These are phyloP conservation scores for Homarus gammarus DNA, from an alignment of 2,888 invertebrate genomes.

Conservation along the genomic window DNA sequence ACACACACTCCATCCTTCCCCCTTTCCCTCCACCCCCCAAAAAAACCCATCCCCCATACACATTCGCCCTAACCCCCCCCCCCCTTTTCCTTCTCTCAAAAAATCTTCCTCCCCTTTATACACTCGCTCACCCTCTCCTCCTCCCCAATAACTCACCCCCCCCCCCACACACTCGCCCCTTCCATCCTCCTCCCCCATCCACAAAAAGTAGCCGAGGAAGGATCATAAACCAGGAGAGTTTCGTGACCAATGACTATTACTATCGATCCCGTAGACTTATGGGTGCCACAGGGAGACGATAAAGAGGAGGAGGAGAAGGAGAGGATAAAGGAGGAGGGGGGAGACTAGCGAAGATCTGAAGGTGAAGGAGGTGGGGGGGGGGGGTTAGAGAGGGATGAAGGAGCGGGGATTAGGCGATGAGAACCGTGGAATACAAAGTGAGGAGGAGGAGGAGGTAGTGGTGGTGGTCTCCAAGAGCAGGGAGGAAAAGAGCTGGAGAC, in stretches of 20 bases:
- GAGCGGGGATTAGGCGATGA: neutral
- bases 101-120: neutral
- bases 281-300: neutral
- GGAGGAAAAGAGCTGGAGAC: too few species aligned
- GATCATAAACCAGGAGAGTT: neutral
- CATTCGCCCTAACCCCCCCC: neutral
- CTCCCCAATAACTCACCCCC: too few species aligned
- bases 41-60: too few species aligned
- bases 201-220: neutral
- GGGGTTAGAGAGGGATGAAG: too few species aligned
- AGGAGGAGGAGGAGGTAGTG: too few species aligned
- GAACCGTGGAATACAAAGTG: too few species aligned
- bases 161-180: too few species aligned
- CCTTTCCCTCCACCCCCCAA: too few species aligned
- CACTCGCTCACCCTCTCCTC: too few species aligned
- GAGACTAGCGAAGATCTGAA: too few species aligned
- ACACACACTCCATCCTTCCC: too few species aligned
- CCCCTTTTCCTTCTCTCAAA: neutral
- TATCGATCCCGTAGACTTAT: neutral
- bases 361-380: neutral
- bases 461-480: too few species aligned
- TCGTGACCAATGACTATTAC: neutral
- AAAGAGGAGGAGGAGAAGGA: neutral
- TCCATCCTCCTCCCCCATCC: neutral
- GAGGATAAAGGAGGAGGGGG: neutral